Evolutionary conservation across 2,113 vertebrate genomes (phyloP).

Genomic region (Colius striatus): DNA sequence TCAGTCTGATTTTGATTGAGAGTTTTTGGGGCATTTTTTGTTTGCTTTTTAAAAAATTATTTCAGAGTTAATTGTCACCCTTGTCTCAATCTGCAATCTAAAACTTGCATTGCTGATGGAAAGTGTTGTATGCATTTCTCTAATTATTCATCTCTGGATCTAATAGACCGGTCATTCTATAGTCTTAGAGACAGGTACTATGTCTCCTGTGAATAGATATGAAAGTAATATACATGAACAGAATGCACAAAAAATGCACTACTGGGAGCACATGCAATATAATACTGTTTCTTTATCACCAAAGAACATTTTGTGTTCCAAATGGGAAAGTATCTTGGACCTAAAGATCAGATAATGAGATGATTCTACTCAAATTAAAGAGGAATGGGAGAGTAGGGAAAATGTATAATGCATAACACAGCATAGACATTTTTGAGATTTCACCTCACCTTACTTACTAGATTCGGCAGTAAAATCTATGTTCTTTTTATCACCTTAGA

Average conservation of each 20-base stretch:
- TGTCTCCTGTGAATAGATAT: neutral
- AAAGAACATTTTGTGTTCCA: neutral
- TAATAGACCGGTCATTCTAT: neutral
- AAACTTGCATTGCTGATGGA: neutral
- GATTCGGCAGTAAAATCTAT: neutral
- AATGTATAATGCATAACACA: neutral
- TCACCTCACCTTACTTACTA: neutral
- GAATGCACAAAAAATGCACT: neutral
- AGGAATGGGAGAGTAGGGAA: neutral
- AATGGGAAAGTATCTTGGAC: neutral
- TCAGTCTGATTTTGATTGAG: neutral
- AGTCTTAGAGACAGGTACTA: neutral
- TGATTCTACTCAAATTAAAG: neutral
- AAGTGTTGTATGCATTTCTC: neutral
- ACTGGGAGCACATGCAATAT: rapidly evolving
- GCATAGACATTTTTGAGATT: neutral
- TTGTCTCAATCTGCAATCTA: neutral
- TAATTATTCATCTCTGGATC: neutral
- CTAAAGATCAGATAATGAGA: neutral
- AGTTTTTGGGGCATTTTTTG: neutral
- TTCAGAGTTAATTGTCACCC: neutral
- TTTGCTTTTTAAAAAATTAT: too few species aligned
- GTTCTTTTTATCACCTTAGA: neutral
- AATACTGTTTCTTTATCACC: neutral
- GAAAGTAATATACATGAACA: neutral